Conservation (phyloP, 2,797 vertebrate genomes). For the Pagetopsis macropterus region DNA sequence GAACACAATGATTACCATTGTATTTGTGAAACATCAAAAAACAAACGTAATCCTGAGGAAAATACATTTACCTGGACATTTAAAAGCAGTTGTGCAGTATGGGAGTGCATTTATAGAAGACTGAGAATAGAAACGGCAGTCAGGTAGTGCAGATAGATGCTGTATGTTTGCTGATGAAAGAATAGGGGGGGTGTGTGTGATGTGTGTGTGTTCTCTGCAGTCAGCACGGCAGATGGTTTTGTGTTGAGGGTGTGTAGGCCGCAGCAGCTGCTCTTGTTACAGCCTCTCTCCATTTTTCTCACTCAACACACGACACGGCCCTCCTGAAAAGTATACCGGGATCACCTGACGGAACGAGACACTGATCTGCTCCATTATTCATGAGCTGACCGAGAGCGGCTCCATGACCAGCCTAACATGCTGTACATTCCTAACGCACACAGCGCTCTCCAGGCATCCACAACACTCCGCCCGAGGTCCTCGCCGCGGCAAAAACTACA, state of each 20-base stretch:
- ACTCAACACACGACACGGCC: slow-evolving; percentile 27
- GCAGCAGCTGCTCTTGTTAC: slow-evolving; percentile 74
- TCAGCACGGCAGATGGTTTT: slow-evolving; percentile 74
- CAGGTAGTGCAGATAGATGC: background rate
- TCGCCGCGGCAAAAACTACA: background rate
- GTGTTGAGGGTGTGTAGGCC: slow-evolving; percentile 62
- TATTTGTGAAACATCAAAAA: too few species aligned
- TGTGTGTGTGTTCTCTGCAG: slow-evolving; percentile 31
- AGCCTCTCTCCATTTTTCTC: slow-evolving; percentile 63
- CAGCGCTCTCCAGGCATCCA: background rate
- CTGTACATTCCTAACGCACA: slow-evolving; percentile 43
- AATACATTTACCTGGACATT: too few species aligned
- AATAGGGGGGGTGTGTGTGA: slow-evolving; percentile 17
- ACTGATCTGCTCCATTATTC: slow-evolving; percentile 79
- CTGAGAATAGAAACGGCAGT: background rate
- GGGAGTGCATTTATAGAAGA: too few species aligned
- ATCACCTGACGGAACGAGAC: slow-evolving; percentile 77
- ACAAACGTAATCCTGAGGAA: too few species aligned
- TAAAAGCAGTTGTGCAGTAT: too few species aligned
- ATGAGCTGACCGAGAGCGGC: slow-evolving; percentile 59
- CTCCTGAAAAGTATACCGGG: slow-evolving; percentile 63
- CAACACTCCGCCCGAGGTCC: too few species aligned
- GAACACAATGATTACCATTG: too few species aligned
- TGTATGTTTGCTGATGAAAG: slow-evolving; percentile 44
- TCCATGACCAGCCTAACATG: slow-evolving; percentile 50